Evolutionary conservation across 2,113 vertebrate species (phyloP).

Genomic region (Collichthys lucidus): DNA sequence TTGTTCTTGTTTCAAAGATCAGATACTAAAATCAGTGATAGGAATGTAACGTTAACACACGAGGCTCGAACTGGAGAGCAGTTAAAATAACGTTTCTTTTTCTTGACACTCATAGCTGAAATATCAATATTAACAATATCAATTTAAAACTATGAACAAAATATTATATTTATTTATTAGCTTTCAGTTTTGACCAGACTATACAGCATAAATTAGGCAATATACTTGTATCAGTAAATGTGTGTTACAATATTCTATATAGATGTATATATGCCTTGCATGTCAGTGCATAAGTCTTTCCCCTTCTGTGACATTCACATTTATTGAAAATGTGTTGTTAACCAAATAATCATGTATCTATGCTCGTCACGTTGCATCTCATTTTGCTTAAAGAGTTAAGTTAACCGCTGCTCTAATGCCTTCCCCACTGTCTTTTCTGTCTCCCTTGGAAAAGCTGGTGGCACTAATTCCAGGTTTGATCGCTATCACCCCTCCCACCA

Average conservation of each 20-base stretch:
- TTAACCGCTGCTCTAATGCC: slow-evolving; percentile 44
- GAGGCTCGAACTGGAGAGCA: too few species aligned
- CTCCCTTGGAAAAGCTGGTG: slow-evolving; percentile 70
- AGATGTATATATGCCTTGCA: background rate
- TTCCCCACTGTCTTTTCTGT: slow-evolving; percentile 19
- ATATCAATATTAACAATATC: background rate
- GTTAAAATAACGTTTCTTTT: background rate
- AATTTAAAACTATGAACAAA: background rate
- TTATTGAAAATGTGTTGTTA: background rate
- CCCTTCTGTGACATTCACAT: background rate
- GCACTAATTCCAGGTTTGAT: slow-evolving; percentile 46
- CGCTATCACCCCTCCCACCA: slow-evolving; percentile 56
- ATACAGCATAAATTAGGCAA: background rate
- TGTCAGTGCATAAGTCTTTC: background rate
- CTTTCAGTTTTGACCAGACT: background rate
- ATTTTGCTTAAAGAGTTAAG: background rate
- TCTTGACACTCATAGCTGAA: background rate
- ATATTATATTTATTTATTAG: background rate
- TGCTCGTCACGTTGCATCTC: background rate
- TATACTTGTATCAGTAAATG: background rate
- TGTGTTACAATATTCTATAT: background rate
- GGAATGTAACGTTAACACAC: background rate
- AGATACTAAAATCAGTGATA: background rate
- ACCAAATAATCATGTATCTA: background rate
- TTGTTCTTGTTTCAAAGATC: background rate